phyloP scores from a whole-genome alignment of 2,113 vertebrate genomes.

The Dolichallabes microphthalmus region DNA sequence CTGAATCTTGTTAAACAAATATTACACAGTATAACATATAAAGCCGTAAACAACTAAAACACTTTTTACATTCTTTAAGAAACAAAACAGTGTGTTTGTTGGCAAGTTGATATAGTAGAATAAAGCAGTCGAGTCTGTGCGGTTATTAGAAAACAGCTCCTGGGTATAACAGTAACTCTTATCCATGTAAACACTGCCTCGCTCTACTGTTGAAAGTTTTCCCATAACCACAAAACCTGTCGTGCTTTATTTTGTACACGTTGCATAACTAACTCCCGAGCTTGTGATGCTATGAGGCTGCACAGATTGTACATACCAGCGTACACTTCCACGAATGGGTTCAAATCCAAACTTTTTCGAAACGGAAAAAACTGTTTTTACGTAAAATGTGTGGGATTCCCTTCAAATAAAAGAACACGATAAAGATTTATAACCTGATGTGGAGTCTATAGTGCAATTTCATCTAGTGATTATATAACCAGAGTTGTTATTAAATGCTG shows the following conservation, averaged over 20 bases:
- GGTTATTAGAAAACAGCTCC: neutral
- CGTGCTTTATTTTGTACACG: neutral
- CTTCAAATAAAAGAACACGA: neutral
- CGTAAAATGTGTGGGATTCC: neutral
- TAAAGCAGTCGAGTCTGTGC: neutral
- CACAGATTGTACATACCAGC: neutral
- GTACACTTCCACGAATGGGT: neutral
- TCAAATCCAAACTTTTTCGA: neutral
- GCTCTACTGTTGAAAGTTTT: neutral
- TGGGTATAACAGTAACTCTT: neutral
- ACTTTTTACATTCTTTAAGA: neutral
- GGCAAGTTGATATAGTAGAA: neutral
- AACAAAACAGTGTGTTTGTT: neutral
- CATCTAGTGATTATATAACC: neutral
- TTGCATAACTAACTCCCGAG: conserved; percentile 4
- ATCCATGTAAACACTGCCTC: neutral
- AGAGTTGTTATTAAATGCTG: neutral
- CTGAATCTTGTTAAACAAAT: no score
- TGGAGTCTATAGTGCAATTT: neutral
- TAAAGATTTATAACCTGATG: neutral
- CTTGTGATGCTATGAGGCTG: neutral
- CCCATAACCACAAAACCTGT: neutral
- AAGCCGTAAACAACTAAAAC: neutral
- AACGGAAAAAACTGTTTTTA: neutral
- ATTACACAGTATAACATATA: neutral